Evolutionary conservation across 2,113 vertebrate species (phyloP).

Genomic region (Mormoops blainvillei): DNA sequence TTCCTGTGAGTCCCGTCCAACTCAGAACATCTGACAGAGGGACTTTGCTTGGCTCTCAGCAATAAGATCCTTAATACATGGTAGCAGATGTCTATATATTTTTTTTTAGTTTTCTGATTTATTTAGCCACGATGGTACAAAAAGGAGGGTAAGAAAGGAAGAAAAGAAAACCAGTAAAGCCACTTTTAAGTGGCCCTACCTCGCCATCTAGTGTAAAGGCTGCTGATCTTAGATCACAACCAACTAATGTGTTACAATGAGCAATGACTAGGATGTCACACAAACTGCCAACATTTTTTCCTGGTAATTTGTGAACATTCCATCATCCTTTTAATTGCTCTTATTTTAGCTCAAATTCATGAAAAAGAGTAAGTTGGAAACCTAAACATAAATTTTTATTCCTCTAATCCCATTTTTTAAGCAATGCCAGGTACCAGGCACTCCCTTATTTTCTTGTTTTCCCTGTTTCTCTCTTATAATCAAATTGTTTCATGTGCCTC

Average conservation of each 20-base stretch:
- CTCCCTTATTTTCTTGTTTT: not conserved
- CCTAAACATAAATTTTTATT: not conserved
- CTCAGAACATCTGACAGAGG: not conserved
- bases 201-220: not conserved
- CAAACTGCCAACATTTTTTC: not conserved
- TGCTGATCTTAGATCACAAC: not conserved
- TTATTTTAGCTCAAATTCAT: constrained; percentile 12
- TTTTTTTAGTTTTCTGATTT: not conserved
- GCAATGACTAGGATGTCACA: not conserved
- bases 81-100: not conserved
- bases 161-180: not conserved
- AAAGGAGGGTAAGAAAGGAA: not conserved
- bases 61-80: not conserved
- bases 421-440: not conserved
- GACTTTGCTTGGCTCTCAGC: not conserved
- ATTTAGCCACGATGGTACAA: not conserved
- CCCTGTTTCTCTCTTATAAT: not conserved
- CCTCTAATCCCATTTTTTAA: not conserved
- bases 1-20: not conserved
- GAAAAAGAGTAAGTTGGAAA: not conserved
- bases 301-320: not conserved
- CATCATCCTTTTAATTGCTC: not conserved
- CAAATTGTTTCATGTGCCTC: not conserved
- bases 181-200: not conserved
- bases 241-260: not conserved